Evolutionary conservation across 2,113 vertebrate species (phyloP).

Genomic region (Alouatta palliata): DNA sequence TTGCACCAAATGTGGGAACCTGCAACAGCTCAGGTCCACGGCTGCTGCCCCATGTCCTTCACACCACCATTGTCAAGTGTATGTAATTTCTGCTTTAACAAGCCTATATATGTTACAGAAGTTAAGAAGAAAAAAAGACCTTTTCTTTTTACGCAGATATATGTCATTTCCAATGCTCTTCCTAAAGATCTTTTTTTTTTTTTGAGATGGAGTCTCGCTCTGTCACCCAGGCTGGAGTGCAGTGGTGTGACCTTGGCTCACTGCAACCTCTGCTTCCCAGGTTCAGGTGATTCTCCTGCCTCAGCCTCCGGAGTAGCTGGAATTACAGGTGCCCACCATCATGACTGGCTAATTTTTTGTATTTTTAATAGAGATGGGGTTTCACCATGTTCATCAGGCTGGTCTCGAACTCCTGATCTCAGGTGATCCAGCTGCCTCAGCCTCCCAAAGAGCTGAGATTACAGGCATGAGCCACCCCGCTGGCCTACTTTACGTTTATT

Average conservation of each 20-base stretch:
- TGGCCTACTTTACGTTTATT: not conserved
- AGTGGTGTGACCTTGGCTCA: not conserved
- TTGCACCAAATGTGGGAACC: not conserved
- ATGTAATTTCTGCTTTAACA: not conserved
- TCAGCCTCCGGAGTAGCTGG: not conserved
- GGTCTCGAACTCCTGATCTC: no score
- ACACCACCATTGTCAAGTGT: accelerated
- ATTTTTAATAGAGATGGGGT: not conserved
- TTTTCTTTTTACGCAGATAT: not conserved
- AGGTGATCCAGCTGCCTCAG: not conserved
- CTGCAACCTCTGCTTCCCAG: not conserved
- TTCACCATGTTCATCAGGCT: not conserved
- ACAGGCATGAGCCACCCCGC: not conserved
- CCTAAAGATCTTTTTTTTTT: not conserved
- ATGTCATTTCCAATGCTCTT: not conserved
- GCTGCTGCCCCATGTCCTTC: not conserved
- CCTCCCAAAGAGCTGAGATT: not conserved
- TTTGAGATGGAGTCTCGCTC: not conserved
- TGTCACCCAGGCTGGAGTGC: not conserved
- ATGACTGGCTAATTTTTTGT: not conserved
- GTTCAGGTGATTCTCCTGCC: not conserved
- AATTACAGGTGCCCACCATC: not conserved
- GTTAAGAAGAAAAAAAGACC: not conserved
- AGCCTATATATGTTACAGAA: not conserved
- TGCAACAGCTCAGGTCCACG: accelerated